Base-by-base conservation (phyloP, 2,888 invertebrate genomes). In the Chironomus riparius region DNA sequence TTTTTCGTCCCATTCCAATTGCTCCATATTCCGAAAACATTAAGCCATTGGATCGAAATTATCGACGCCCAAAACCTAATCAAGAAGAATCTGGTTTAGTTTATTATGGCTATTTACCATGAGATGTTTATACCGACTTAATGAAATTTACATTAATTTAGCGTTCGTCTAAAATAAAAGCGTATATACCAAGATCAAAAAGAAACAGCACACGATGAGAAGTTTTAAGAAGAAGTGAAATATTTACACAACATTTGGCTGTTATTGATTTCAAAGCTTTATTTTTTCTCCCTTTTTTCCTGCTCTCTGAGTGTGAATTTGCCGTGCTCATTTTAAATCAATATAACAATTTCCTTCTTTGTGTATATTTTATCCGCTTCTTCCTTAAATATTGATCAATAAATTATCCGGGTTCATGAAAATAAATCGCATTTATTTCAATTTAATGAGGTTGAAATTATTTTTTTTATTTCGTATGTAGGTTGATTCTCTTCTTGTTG, bases 361-460 rank as follows among this genome's bases (percentile, higher is more conserved):
- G 38, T 38, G 10, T 10, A 38, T 10, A 38, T 10, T 38, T 38
- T 38, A 10, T 28, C 28, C 38, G 65, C 56, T 56, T 56, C 56
- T 38, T 38, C 56, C 56, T 73, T 73, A 47, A 74, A 68, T 74
- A 22, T 74, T 74, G 65, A 68, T 74, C 74, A 74, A 68, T 74
- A 68, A 74, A 74, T 47, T 47, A 15, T 68, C 22, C 65, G 21
- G 65, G 21, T 22, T 65, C 65, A 21, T 24, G 24, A 48, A 18
- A 47, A 48, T 48, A 70, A 48, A 48, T 22, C 70, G 24, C n/a
- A 48, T 70, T 70, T 22, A 70, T 47, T 48, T 70, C 22, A 13
- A 70, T 47, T 50, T 70, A 65, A 65, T 65, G 65, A 65, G 24
- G 65, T 56, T 56, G 56, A 56, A 56, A 18, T 15, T 10, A 38